Evolutionary conservation across 1,140 invertebrate genomes (phyloP), one percentile per base, ranked within the genome.

Genomic region (Papilio helenus): DNA sequence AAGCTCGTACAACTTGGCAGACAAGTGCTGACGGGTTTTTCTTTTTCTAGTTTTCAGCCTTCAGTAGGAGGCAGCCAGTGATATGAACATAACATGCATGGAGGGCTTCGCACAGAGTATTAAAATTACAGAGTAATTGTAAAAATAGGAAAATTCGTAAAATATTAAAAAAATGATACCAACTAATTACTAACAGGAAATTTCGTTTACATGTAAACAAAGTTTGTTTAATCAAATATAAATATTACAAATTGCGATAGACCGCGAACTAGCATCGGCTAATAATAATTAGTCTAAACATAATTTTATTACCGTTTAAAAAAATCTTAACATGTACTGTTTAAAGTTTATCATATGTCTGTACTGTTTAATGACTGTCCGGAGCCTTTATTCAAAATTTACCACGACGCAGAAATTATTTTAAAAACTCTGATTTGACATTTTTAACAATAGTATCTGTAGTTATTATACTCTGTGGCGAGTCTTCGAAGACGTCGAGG

Each of bases 11-110:
- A 90, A 93, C 82, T 92, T 92, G 89, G 87, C 87, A 92, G 90
- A 90, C 90, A 90, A 91, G 90, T 90, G 89, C 83, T 83, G 88
- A 88, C 89, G 87, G 87, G 84, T 79, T 80, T 82, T 89, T 89
- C 34, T 92, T 93, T 92, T 86, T 71, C 83, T 80, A 68, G 61
- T 87, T 90, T 88, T 89, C 86, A 88, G 81, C 83, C 84, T 88
- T 89, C 86, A 85, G 74, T 42, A 61, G 83, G 80, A 83, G 81
- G 82, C 84, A 83, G 80, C 85, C 82, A 85, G 89, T 91, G 90
- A 93, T 93, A 90, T 93, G 92, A 93, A 88, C 89, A 89, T 93
- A 88, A 89, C 90, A 92, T 93, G 92, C 90, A 92, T 93, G 89
- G 84, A 81, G 83, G 85, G 74, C 77, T 44, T 79, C 74, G 71